phyloP scores from a whole-genome alignment of 2,888 invertebrate species.

The Drosophila hawaiiensis region DNA sequence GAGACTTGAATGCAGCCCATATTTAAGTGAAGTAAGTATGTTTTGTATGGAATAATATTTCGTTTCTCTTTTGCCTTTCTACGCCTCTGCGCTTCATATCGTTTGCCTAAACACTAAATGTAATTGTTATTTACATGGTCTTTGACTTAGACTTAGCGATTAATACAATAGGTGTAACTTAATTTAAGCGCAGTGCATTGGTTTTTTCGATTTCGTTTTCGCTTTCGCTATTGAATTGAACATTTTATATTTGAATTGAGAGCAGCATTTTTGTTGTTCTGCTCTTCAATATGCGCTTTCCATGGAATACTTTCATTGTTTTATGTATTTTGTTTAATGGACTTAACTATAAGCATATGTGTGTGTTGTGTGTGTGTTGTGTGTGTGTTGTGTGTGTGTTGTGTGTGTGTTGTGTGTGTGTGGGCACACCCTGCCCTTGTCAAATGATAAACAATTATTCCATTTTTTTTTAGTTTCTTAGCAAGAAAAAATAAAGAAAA shows the following conservation, averaged over 20 bases:
- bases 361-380: conserved; percentile 4
- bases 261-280: neutral
- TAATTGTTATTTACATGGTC: conserved; percentile 49
- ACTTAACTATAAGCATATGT: conserved; percentile 36
- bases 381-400: neutral
- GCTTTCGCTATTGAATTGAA: neutral
- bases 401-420: neutral
- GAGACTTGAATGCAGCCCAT: conserved; percentile 28
- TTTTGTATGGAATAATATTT: conserved; percentile 24
- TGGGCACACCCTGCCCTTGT: conserved; percentile 32
- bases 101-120: conserved; percentile 15
- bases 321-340: conserved; percentile 20
- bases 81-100: neutral
- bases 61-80: conserved; percentile 5
- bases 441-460: conserved; percentile 25
- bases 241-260: neutral
- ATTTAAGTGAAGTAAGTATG: conserved; percentile 6
- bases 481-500: neutral
- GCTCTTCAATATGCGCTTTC: conserved; percentile 18
- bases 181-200: conserved; percentile 33
- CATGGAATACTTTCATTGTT: conserved; percentile 51
- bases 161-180: conserved; percentile 26
- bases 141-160: conserved; percentile 46
- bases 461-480: conserved; percentile 1
- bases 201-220: neutral